These are phyloP conservation scores for Agelas oroides DNA, from an alignment of 37 sponge, comb jelly and placozoan species.

Conservation along the genomic window DNA sequence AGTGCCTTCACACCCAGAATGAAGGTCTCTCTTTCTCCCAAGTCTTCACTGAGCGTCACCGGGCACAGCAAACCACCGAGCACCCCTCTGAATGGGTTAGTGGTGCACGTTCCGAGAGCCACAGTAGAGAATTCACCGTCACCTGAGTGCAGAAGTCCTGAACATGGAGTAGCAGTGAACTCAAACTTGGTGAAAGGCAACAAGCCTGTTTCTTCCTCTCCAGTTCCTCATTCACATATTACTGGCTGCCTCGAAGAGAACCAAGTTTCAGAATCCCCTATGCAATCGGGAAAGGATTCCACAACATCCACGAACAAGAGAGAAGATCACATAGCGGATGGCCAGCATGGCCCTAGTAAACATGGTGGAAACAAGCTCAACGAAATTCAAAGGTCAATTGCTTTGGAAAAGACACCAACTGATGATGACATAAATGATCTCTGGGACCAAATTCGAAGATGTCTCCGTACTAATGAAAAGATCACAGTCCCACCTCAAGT, in stretches of 20 bases:
- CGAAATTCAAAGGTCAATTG: neutral
- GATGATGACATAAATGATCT: conserved; percentile 68
- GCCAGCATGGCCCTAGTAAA: neutral
- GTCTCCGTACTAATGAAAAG: conserved; percentile 23
- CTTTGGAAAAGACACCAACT: conserved; percentile 59
- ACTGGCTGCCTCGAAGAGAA: neutral
- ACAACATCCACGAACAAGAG: neutral
- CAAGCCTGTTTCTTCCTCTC: neutral
- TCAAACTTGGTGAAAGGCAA: no score
- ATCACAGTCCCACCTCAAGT: conserved; percentile 24
- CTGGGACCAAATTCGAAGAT: conserved; percentile 54
- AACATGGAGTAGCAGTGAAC: no score
- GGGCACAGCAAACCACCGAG: no score
- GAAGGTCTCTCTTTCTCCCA: conserved; percentile 33
- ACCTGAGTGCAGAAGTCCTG: neutral
- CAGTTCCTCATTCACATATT: neutral
- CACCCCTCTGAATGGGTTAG: conserved; percentile 1
- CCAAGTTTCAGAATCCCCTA: neutral
- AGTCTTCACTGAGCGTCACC: neutral
- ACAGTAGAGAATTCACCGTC: neutral
- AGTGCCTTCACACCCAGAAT: conserved; percentile 48
- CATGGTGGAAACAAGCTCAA: no score
- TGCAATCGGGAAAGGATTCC: no score
- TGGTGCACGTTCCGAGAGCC: conserved; percentile 31
- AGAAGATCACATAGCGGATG: neutral